Conservation (phyloP, 2,888 invertebrate genomes). For the Thereva nobilitata region DNA sequence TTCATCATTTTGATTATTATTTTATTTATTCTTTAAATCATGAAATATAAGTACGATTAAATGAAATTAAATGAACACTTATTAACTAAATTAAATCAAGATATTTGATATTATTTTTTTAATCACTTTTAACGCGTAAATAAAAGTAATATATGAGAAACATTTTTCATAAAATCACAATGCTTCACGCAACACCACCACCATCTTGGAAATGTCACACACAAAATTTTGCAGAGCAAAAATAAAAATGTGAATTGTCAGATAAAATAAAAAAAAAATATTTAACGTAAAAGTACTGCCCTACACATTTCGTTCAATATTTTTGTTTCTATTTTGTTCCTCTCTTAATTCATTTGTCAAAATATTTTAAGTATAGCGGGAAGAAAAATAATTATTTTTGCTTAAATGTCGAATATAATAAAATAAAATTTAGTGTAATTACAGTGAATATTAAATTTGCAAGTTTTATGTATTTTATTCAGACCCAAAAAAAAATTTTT, state of each 20-base stretch:
- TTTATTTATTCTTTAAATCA: background rate
- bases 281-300: constrained; percentile 4
- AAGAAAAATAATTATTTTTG: too few species aligned
- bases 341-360: too few species aligned
- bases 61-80: background rate
- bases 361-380: too few species aligned
- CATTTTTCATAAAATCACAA: constrained; percentile 13
- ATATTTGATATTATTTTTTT: background rate
- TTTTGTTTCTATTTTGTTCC: too few species aligned
- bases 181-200: constrained; percentile 28
- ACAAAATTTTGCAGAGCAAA: background rate
- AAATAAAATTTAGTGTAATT: too few species aligned
- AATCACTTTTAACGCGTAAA: too few species aligned
- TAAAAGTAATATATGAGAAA: too few species aligned
- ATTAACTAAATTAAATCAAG: background rate
- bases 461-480: too few species aligned
- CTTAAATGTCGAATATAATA: too few species aligned
- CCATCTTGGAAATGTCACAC: constrained; percentile 40
- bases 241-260: constrained; percentile 19
- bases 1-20: constrained; percentile 52
- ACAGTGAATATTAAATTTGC: too few species aligned
- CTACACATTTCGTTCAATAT: too few species aligned
- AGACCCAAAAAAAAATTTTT: too few species aligned
- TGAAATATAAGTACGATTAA: constrained; percentile 5
- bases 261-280: constrained; percentile 4